These are phyloP conservation scores for Aphelenchoides bicaudatus DNA, from an alignment of 2,888 invertebrate genomes.

Conservation along the genomic window DNA sequence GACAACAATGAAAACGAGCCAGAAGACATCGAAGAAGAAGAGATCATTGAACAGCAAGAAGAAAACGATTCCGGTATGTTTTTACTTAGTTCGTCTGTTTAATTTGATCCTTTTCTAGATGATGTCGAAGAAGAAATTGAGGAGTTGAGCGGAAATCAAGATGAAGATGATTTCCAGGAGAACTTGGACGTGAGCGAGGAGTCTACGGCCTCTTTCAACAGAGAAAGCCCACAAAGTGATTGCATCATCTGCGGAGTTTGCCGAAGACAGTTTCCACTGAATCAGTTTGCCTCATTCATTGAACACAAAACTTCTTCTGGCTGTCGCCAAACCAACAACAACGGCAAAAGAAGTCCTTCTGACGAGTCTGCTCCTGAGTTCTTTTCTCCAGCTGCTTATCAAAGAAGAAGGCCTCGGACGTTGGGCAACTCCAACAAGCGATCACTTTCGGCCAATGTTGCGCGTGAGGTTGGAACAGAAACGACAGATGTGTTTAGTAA, in stretches of 20 bases:
- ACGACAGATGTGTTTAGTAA: no score
- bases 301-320: slow-evolving; percentile 55
- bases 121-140: slow-evolving; percentile 25
- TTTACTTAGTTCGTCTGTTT: no score
- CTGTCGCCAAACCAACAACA: neutral
- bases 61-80: no score
- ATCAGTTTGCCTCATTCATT: slow-evolving; percentile 49
- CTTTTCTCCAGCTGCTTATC: no score
- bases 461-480: slow-evolving; percentile 16
- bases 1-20: slow-evolving; percentile 27
- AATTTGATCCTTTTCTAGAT: no score
- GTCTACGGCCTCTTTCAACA: slow-evolving; percentile 12
- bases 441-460: slow-evolving; percentile 12
- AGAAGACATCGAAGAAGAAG: slow-evolving; percentile 13
- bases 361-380: slow-evolving; percentile 20
- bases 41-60: slow-evolving; percentile 17
- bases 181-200: slow-evolving; percentile 14
- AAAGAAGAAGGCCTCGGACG: no score
- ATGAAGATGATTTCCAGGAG: slow-evolving; percentile 30
- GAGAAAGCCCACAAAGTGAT: slow-evolving; percentile 25
- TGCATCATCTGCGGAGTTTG: slow-evolving; percentile 56
- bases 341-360: slow-evolving; percentile 10
- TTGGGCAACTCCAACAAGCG: slow-evolving; percentile 2
- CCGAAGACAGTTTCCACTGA: slow-evolving; percentile 45
- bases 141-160: slow-evolving; percentile 17